Evolutionary conservation across 2,888 invertebrate species (phyloP), one percentile per base, ranked within the genome.

Genomic region (Drosophila silvestris): DNA sequence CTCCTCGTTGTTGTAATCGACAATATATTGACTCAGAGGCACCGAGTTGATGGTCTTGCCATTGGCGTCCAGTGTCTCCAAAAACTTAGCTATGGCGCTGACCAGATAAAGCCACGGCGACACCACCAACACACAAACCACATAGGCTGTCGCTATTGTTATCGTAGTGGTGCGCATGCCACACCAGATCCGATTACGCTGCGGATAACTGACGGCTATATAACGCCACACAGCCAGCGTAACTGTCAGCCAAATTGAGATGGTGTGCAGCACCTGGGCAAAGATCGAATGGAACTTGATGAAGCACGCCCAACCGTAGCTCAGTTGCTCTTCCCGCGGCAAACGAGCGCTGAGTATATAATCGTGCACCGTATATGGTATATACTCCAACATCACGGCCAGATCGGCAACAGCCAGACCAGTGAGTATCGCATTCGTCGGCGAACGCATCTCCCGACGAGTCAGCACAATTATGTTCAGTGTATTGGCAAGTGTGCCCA

Each of bases 221-320:
- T 97, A 98, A 7, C 99, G 95, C 97, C 99, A 99, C 19, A 98
- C 96, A 0, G 99, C 99, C 71, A 99, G 93, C 4, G 97, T 97
- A 5, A 99, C 97, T 0, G 99, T 99, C 82, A 99, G 94, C 96
- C 97, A 98, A 83, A 98, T 98, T 2, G 98, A 97, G 79, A 98
- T 97, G 3, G 98, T 98, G 93, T 97, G 97, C 91, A 96, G 96
- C 39, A 97, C 96, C 93, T 98, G 98, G 22, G 97, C 96, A 93
- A 98, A 98, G 91, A 97, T 96, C 44, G 97, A 97, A 93, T 98
- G 98, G 89, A 98, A 97, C 79, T 97, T 95, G 22, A 97, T 96
- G 93, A 97, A 97, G 33, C 96, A 95, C 0, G 97, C 96, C 97
- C 97, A 97, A 4, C 95, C 94, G 92, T 97, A 97, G 54, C 95